Conservation (phyloP, 2,113 vertebrate genomes). For the Melanotaenia duboulayi region DNA sequence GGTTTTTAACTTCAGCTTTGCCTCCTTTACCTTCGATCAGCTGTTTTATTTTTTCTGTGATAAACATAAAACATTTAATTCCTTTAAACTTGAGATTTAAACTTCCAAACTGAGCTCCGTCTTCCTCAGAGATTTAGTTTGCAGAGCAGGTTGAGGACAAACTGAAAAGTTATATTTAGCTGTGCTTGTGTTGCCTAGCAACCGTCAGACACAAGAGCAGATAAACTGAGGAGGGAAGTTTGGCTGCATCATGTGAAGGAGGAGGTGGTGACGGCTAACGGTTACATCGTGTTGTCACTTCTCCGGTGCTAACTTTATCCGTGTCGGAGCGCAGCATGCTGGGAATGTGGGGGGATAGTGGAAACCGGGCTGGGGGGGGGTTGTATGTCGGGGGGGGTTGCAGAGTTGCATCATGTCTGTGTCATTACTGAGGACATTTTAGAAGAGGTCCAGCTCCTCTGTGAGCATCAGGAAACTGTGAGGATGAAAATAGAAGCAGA, state of each 20-base stretch:
- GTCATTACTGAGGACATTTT: constrained; percentile 3
- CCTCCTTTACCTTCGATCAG: no score
- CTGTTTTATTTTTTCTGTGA: constrained; percentile 28
- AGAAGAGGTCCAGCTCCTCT: neutral
- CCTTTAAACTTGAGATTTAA: constrained; percentile 8
- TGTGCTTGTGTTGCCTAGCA: constrained; percentile 51
- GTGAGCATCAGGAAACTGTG: neutral
- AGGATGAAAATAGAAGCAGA: constrained; percentile 11
- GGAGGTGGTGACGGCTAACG: constrained; percentile 68
- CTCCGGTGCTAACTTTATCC: constrained; percentile 88
- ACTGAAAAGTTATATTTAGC: constrained; percentile 31
- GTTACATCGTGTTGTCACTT: constrained; percentile 87
- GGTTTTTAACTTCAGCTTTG: no score
- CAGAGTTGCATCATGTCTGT: neutral
- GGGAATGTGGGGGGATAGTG: constrained; percentile 33
- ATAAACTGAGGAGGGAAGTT: neutral
- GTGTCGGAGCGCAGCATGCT: constrained; percentile 84
- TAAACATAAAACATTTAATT: neutral
- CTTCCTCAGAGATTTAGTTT: neutral
- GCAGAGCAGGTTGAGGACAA: constrained; percentile 2
- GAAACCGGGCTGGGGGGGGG: no score
- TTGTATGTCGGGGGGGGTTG: no score
- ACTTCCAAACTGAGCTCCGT: neutral
- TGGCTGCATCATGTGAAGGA: constrained; percentile 12
- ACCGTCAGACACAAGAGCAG: constrained; percentile 30